Conservation (phyloP, 2,797 vertebrate species). For the Gymnoscopelus microlampas region DNA sequence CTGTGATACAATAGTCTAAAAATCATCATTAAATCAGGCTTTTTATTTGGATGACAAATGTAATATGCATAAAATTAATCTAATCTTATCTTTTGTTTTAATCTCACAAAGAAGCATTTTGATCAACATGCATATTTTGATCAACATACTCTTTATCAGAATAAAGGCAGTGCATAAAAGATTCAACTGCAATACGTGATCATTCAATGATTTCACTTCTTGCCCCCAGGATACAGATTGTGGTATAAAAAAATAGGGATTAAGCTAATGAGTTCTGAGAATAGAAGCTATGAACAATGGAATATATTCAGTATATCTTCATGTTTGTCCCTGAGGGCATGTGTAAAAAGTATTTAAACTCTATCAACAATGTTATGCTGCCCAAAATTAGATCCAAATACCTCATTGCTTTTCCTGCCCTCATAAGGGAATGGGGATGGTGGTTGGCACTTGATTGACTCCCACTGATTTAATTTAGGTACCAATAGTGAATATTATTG, state of each 20-base stretch:
- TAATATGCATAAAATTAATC: too few relatives aligned
- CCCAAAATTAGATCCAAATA: constrained; percentile 46
- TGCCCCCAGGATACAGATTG: constrained; percentile 12
- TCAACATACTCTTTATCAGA: too few relatives aligned
- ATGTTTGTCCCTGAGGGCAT: constrained; percentile 19
- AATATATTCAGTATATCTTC: constrained; percentile 8
- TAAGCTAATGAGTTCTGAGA: constrained; percentile 27
- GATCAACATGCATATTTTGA: too few relatives aligned
- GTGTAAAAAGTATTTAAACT: constrained; percentile 54
- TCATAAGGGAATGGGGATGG: constrained; percentile 43
- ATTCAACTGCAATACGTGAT: constrained; percentile 12
- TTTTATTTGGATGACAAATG: too few relatives aligned
- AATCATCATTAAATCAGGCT: too few relatives aligned
- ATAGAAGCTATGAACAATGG: constrained; percentile 35
- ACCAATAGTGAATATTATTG: constrained; percentile 52
- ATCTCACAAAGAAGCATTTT: too few relatives aligned
- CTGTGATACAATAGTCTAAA: too few relatives aligned
- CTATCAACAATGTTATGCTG: constrained; percentile 9
- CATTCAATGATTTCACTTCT: constrained; percentile 9
- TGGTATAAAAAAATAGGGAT: constrained; percentile 23
- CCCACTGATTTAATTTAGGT: constrained; percentile 46
- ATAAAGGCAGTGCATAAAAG: too few relatives aligned
- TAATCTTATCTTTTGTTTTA: too few relatives aligned
- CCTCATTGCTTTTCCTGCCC: constrained; percentile 43
- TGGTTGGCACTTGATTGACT: constrained; percentile 32